Conservation (phyloP, 2,113 vertebrate genomes). For the Pterocles gutturalis region DNA sequence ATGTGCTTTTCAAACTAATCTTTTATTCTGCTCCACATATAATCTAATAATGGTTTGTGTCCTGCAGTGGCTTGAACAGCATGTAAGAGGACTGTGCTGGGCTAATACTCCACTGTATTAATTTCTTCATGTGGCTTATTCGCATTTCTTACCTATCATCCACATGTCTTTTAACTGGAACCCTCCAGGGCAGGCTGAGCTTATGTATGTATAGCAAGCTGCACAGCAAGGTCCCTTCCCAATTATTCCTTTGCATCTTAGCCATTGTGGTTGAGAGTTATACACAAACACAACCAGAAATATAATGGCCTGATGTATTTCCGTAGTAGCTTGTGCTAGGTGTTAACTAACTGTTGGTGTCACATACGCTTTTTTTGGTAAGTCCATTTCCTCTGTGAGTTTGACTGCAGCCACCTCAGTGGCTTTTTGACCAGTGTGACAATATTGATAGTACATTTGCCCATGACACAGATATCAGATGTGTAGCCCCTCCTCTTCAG, state of each 20-base stretch:
- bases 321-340: background rate
- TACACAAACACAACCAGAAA: background rate
- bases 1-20: background rate
- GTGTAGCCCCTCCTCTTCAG: background rate
- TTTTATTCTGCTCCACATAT: background rate
- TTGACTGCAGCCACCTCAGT: background rate
- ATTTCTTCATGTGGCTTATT: background rate
- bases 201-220: background rate
- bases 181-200: background rate
- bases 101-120: background rate
- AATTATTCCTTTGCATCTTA: background rate
- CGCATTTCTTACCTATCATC: background rate
- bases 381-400: background rate
- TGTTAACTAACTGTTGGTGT: background rate
- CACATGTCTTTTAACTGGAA: background rate
- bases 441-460: background rate
- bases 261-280: background rate
- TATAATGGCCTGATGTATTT: background rate
- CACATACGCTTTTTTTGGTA: background rate
- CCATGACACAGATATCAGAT: background rate
- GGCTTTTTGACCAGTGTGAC: background rate
- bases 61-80: background rate
- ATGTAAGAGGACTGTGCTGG: background rate
- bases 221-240: background rate
- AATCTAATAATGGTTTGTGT: background rate